phyloP scores from a whole-genome alignment of 2,888 invertebrate species.

The Lottia scabra region DNA sequence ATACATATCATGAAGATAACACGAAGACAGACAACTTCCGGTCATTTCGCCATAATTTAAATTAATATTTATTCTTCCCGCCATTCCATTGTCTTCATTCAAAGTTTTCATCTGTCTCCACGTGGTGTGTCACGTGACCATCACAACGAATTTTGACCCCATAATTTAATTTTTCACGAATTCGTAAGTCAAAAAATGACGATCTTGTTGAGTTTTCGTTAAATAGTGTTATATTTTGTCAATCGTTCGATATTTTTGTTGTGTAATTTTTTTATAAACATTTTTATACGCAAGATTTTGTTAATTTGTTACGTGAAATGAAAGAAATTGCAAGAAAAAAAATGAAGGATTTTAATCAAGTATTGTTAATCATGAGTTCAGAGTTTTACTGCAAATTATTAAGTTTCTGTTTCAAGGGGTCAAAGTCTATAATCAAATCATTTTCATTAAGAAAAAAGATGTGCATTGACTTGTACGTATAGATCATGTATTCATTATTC shows the following conservation, averaged over 20 bases:
- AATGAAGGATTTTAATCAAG: too few relatives aligned
- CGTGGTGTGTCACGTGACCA: constrained; percentile 5
- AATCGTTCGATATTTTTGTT: too few relatives aligned
- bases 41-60: constrained; percentile 1
- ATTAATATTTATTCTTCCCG: constrained; percentile 25
- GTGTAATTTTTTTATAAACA: too few relatives aligned
- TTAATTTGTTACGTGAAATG: too few relatives aligned
- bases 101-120: constrained; percentile 7
- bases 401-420: not conserved
- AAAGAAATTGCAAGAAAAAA: too few relatives aligned
- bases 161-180: not conserved
- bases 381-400: too few relatives aligned
- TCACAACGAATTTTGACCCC: not conserved
- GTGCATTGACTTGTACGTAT: not conserved
- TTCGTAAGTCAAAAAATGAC: too few relatives aligned
- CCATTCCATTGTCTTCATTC: constrained; percentile 25
- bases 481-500: not conserved
- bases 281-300: too few relatives aligned
- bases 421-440: not conserved
- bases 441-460: not conserved
- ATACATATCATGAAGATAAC: too few relatives aligned
- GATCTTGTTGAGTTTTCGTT: too few relatives aligned
- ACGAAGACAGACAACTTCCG: not conserved
- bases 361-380: too few relatives aligned
- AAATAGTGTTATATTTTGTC: too few relatives aligned